Base-by-base conservation (phyloP, 35 echinoderm and acorn worm genomes). In the Apostichopus japonicus region DNA sequence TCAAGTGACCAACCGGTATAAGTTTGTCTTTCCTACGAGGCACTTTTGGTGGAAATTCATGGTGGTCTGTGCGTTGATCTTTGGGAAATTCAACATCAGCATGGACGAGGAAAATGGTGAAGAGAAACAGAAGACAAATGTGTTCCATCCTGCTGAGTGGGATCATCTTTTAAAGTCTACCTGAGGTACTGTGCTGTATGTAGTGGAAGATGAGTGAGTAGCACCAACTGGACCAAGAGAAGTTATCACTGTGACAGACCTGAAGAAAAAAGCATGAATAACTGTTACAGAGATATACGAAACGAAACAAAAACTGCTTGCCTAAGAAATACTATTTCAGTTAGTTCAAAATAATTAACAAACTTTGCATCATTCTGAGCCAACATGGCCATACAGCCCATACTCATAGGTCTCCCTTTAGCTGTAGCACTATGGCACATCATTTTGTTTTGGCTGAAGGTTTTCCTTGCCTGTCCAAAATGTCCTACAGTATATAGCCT, bases 1-100 rank as follows among this genome's bases (percentile, higher is more conserved):
- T 53, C 24, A 93, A 87, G 86, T 93, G 92, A 61, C 92, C 92
- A 78, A 67, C 57, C 15, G 92, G 92, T 77, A 93, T 78, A 53
- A 56, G 54, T 83, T 80, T 70, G 55, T 87, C 84, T 54, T 14
- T 75, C 57, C 70, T 93, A 21, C 72, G 51, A 56, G 23, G n/a
- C 16, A 87, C 54, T 71, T 87, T 87, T 54, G 84, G 84, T 93
- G 82, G 92, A 33, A 87, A 73, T 10, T 72, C 57, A 59, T 87
- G 72, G 57, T 87, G 72, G 5, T 93, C 84, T 5, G 57, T 87
- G 3, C 92, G 65, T 51, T 83, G 83, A 61, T 93, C 92, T 54
- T 93, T 93, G 2, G 92, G 92, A 63, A 93, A 93, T 21, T 86
- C 72, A 56, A 93, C 55, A 17, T 87, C 71, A 23, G 23, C 25